Evolutionary conservation across 2,797 vertebrate genomes (phyloP), one percentile per base, ranked within the genome.

Genomic region (Netta rufina): DNA sequence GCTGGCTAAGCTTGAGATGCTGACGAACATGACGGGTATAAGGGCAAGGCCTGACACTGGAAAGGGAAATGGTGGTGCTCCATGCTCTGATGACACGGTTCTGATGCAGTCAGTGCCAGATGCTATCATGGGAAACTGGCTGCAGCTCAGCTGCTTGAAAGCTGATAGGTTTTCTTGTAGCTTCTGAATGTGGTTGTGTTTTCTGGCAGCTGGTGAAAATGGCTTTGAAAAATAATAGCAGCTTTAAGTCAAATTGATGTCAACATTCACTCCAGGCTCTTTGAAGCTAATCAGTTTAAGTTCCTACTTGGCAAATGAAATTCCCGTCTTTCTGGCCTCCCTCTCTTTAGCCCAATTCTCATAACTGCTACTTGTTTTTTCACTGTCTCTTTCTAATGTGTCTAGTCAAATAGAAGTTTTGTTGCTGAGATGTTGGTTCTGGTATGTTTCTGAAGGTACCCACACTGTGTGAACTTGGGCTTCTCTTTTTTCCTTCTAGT

Each of bases 201-300:
- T 84, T 92, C 43, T 70, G 72, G 92, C 56, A 84, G 71, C 61
- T 70, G 39, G 54, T 72, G 60, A 65, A 95, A 93, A 84, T 9
- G 9, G 39, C 54, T 82, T 90, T 81, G 60, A 80, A 91, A 94
- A 94, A 82, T 88, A 94, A 77, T 47, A 56, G 39, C 22, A 24
- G 60, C 33, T 77, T 65, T 84, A 92, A 91, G 86, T 93, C 78
- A 87, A 93, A 92, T 91, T 84, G 73, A 58, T 87, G 69, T 92
- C 81, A 77, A 69, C 53, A 32, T 93, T 92, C 57, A 84, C 43
- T 90, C 47, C 22, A 62, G 80, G 79, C 58, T 80, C 24, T 62
- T 76, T 84, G 64, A 87, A 93, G 70, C 70, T 84, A 93, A 88
- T 88, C 27, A 47, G 47, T 93, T 90, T 84, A 81, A 64, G 61